Percentiles rank a stretch among this genome's conserved stretches.
Conservation (phyloP, 2,888 invertebrate genomes). For the Ditula angustiorana region DNA sequence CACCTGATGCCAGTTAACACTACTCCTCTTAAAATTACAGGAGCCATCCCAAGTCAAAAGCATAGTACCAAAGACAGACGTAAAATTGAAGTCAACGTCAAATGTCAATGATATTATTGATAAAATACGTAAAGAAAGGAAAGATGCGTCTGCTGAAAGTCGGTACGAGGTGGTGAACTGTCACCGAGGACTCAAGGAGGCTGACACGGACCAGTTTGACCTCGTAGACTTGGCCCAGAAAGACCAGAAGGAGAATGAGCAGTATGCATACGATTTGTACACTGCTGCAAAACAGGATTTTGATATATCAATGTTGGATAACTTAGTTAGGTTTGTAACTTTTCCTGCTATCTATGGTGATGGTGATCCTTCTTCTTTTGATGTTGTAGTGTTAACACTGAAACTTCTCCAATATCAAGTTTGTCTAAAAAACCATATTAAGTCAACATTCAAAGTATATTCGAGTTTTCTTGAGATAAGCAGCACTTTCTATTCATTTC, state of each 20-base stretch:
- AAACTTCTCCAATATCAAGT: no score
- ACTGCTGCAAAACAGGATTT: slow-evolving; percentile 70
- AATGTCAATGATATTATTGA: slow-evolving; percentile 69
- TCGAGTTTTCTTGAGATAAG: no score
- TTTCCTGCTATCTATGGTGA: not conserved
- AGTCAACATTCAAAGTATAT: no score
- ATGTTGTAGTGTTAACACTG: no score
- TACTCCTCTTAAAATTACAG: slow-evolving; percentile 57
- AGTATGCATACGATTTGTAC: slow-evolving; percentile 78
- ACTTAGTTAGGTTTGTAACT: slow-evolving; percentile 66
- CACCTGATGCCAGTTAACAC: no score
- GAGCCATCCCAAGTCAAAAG: slow-evolving; percentile 66
- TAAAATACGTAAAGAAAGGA: slow-evolving; percentile 72
- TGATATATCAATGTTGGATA: slow-evolving; percentile 75
- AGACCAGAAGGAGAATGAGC: slow-evolving; percentile 56
- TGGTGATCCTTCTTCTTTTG: no score
- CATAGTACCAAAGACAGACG: slow-evolving; percentile 62
- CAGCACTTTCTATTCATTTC: no score
- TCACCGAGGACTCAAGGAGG: slow-evolving; percentile 66
- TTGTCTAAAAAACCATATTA: no score
- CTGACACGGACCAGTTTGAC: slow-evolving; percentile 52
- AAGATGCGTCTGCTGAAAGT: slow-evolving; percentile 62
- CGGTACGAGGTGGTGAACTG: slow-evolving; percentile 77
- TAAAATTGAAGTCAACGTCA: slow-evolving; percentile 61
- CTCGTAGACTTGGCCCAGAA: slow-evolving; percentile 68